Evolutionary conservation across 2,113 vertebrate genomes (phyloP).

Genomic region (Oncorhynchus kisutch): DNA sequence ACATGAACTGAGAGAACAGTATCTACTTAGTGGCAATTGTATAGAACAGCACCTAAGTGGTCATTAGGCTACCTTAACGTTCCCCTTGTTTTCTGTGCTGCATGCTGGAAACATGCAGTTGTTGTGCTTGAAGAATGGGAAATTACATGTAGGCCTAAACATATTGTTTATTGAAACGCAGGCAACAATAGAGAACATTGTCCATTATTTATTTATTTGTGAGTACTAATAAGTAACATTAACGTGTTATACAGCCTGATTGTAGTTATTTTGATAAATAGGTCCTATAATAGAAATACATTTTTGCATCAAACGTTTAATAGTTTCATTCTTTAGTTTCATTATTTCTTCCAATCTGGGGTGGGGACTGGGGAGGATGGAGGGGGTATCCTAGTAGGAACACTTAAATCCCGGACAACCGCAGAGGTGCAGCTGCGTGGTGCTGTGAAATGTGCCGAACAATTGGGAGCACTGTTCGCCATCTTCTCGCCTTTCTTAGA

Average conservation of each 20-base stretch:
- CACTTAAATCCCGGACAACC: constrained; percentile 35
- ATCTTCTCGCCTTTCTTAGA: constrained; percentile 71
- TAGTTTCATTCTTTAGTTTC: not conserved
- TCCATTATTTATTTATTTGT: not conserved
- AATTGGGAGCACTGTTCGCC: constrained; percentile 81
- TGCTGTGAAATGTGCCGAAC: constrained; percentile 78
- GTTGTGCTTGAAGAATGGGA: not conserved
- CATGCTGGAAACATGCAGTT: not conserved
- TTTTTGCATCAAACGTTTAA: not conserved
- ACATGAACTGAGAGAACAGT: too few relatives aligned
- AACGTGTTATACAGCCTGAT: not conserved
- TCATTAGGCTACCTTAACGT: not conserved
- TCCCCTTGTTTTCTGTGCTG: too few relatives aligned
- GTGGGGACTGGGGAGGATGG: not conserved
- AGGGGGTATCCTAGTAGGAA: not conserved
- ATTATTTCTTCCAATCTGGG: not conserved
- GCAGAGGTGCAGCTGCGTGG: constrained; percentile 77
- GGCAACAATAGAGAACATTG: not conserved
- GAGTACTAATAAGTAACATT: not conserved
- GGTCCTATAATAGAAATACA: not conserved
- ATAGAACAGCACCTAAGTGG: not conserved
- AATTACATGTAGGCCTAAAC: not conserved
- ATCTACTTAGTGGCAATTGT: too few relatives aligned
- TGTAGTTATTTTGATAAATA: not conserved
- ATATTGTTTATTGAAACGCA: not conserved